Percentiles rank a stretch among this genome's conserved stretches.
Evolutionary conservation across 2,888 invertebrate genomes (phyloP).

Genomic region (Lithodes maja): DNA sequence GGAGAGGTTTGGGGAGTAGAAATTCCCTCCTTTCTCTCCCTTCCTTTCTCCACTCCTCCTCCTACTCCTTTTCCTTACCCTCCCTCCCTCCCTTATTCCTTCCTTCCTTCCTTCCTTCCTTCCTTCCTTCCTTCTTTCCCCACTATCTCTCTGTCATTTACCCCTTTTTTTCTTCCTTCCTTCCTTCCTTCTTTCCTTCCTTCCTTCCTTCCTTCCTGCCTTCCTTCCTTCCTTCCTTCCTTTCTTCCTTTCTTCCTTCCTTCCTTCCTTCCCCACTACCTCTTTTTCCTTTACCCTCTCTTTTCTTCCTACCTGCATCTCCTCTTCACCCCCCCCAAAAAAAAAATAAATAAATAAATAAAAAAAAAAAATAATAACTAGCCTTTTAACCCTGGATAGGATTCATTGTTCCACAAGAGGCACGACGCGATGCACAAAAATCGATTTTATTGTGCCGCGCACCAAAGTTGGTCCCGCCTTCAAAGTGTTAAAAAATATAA

Average conservation of each 20-base stretch:
- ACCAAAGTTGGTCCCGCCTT: no score
- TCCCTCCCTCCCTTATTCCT: not conserved
- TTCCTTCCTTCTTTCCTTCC: not conserved
- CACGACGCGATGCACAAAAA: no score
- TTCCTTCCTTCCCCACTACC: not conserved
- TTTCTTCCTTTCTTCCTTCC: not conserved
- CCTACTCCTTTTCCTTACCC: not conserved
- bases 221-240: not conserved
- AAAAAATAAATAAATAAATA: not conserved
- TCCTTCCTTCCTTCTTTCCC: not conserved
- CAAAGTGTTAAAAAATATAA: no score
- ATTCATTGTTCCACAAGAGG: no score
- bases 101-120: not conserved
- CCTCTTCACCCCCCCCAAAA: not conserved
- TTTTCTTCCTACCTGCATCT: not conserved
- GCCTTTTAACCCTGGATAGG: no score
- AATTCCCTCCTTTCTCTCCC: not conserved
- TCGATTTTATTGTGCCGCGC: no score
- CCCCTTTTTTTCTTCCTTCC: not conserved
- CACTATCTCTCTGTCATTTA: not conserved
- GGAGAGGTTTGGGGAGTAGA: no score
- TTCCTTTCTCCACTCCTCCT: not conserved
- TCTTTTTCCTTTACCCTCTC: not conserved
- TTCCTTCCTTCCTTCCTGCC: not conserved
- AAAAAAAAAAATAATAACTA: not conserved